Percentiles rank a stretch among this genome's conserved stretches.
Conservation (phyloP, 2,888 invertebrate genomes). For the Callyntrura sp. region DNA sequence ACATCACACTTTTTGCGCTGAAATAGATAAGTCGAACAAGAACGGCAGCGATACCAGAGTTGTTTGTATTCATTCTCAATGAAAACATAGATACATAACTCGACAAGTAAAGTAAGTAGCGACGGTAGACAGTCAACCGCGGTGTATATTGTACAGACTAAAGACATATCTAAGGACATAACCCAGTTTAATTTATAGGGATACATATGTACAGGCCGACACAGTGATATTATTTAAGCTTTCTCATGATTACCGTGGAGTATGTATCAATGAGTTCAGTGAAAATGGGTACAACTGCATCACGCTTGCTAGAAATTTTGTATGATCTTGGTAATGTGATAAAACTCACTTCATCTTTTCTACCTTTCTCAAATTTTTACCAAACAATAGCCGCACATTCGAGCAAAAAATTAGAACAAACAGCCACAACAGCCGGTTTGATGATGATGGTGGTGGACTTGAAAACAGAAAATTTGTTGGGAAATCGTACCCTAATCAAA, state of each 20-base stretch:
- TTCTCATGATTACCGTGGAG: slow-evolving; percentile 17
- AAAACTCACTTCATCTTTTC: background rate
- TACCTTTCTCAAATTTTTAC: slow-evolving; percentile 1
- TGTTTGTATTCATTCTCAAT: slow-evolving; percentile 21
- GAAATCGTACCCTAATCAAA: background rate
- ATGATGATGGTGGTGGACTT: background rate
- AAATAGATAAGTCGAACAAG: slow-evolving; percentile 27
- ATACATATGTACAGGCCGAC: background rate
- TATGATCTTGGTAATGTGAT: slow-evolving; percentile 3
- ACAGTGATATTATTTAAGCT: slow-evolving; percentile 20
- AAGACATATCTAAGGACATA: slow-evolving; percentile 13
- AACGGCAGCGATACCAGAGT: slow-evolving; percentile 3
- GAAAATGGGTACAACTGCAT: slow-evolving; percentile 46
- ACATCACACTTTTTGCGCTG: slow-evolving; percentile 27
- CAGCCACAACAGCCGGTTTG: background rate
- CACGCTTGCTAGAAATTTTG: slow-evolving; percentile 25
- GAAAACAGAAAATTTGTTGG: background rate
- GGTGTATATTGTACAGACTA: no score
- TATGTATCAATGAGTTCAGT: slow-evolving; percentile 9
- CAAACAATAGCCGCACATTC: background rate
- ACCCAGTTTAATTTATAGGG: slow-evolving; percentile 5
- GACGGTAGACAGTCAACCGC: background rate
- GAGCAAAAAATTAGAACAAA: slow-evolving; percentile 12
- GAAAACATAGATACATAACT: background rate
- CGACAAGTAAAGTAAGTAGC: background rate